Evolutionary conservation across 2,888 invertebrate genomes (phyloP).

Genomic region (Rhagium mordax): DNA sequence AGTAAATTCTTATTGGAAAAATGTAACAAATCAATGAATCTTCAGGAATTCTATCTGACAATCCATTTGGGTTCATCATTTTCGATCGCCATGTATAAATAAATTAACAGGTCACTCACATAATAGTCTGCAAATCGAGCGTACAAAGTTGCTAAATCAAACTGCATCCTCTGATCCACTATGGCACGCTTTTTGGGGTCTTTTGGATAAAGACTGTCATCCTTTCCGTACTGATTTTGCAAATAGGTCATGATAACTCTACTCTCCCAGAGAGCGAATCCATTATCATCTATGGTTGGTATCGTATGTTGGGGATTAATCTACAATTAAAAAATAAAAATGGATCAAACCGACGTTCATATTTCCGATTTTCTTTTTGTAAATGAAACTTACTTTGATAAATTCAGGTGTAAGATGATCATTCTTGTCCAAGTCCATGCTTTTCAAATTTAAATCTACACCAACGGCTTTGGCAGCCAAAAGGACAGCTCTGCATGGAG

Average conservation of each 20-base stretch:
- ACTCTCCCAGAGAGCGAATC: constrained; percentile 87
- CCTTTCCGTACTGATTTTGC: constrained; percentile 85
- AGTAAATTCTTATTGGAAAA: no score
- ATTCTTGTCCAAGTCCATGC: constrained; percentile 74
- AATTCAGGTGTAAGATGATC: constrained; percentile 82
- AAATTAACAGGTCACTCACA: constrained; percentile 72
- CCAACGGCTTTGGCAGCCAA: constrained; percentile 79
- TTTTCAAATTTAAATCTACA: constrained; percentile 77
- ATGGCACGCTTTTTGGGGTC: constrained; percentile 83
- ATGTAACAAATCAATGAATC: no score
- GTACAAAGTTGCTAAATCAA: constrained; percentile 85
- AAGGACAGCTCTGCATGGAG: constrained; percentile 78
- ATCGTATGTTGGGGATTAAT: constrained; percentile 89
- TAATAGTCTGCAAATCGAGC: constrained; percentile 80
- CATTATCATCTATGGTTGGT: constrained; percentile 88
- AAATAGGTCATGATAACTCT: constrained; percentile 88
- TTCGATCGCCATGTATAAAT: no score
- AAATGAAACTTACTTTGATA: constrained; percentile 73
- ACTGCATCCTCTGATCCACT: constrained; percentile 86
- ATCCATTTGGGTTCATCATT: no score
- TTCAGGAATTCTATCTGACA: no score
- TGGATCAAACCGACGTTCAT: no score
- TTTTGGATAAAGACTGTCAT: constrained; percentile 83
- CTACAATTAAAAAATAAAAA: constrained; percentile 72
- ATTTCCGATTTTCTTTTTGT: no score